Evolutionary conservation across 2,797 vertebrate genomes (phyloP).

Genomic region (Allobates femoralis): DNA sequence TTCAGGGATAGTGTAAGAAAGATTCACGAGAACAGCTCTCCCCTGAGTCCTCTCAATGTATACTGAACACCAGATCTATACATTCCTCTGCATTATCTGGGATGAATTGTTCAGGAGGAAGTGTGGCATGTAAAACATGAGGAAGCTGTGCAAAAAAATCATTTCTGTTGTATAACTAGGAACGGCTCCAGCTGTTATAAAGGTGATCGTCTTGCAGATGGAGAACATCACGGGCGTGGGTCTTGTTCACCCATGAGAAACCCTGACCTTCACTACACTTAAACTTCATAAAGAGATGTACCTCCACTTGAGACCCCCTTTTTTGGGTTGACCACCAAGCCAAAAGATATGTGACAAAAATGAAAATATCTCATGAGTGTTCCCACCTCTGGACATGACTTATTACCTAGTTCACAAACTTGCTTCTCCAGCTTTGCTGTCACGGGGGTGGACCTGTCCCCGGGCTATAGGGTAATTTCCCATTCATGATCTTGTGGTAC

Average conservation of each 20-base stretch:
- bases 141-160: not conserved
- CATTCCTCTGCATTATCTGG: not conserved
- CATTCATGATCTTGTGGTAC: too few species aligned
- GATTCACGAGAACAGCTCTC: too few species aligned
- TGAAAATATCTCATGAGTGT: not conserved
- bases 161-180: not conserved
- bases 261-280: not conserved
- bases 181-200: not conserved
- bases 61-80: not conserved
- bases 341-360: not conserved
- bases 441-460: conserved; percentile 15
- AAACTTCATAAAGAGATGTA: not conserved
- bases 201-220: not conserved
- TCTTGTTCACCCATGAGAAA: not conserved
- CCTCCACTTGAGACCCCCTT: too few species aligned
- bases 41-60: not conserved
- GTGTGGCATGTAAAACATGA: not conserved
- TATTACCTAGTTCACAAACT: not conserved
- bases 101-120: not conserved
- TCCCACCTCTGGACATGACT: not conserved
- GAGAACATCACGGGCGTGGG: too few species aligned
- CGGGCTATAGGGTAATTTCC: not conserved
- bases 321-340: not conserved
- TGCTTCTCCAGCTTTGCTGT: conserved; percentile 1
- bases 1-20: too few species aligned